Conservation (phyloP, 2,797 vertebrate genomes). For the Naso thynnoides region DNA sequence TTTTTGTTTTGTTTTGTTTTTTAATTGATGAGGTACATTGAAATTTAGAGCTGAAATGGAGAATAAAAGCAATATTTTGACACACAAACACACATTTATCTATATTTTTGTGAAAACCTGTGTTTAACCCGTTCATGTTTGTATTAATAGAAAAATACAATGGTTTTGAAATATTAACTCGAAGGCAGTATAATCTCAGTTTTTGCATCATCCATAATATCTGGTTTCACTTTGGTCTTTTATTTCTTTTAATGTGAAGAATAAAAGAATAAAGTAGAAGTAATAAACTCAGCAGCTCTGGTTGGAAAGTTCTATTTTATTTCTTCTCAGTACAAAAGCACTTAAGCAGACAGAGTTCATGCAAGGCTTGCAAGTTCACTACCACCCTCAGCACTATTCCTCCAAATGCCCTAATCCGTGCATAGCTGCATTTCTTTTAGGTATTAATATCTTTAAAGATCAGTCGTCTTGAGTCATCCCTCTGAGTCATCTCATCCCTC, state of each 20-base stretch:
- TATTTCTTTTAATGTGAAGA: neutral
- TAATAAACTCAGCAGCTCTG: neutral
- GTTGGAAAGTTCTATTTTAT: conserved; percentile 1
- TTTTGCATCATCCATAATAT: neutral
- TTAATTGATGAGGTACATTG: neutral
- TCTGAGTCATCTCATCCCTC: conserved; percentile 65
- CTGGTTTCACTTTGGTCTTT: neutral
- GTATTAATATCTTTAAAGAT: conserved; percentile 61
- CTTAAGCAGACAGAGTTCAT: conserved; percentile 38
- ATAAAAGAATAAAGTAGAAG: neutral
- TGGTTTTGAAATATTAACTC: neutral
- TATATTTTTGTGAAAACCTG: neutral
- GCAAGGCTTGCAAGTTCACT: conserved; percentile 40
- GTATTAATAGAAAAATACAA: conserved; percentile 6
- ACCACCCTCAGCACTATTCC: conserved; percentile 37
- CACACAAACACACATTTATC: neutral
- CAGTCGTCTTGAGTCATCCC: conserved; percentile 59
- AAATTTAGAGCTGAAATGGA: neutral
- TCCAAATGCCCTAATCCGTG: conserved; percentile 40
- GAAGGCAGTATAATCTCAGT: neutral
- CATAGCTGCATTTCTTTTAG: conserved; percentile 42
- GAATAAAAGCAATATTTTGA: neutral
- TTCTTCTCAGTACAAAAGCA: conserved; percentile 32
- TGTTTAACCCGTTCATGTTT: neutral
- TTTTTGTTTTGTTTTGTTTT: neutral